Conservation (phyloP, 2,797 vertebrate genomes). For the Halcyon smyrnensis region DNA sequence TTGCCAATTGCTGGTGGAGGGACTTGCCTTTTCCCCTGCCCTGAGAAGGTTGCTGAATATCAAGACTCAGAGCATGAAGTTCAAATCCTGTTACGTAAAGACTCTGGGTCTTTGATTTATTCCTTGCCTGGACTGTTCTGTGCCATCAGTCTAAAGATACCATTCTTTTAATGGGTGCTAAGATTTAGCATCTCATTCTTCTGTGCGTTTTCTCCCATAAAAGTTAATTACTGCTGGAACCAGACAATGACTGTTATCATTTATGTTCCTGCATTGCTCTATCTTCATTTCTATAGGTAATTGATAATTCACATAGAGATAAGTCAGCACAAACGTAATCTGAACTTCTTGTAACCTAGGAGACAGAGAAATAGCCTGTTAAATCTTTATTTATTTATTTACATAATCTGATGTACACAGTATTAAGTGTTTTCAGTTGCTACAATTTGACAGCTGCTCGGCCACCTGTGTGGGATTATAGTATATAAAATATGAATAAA, state of each 20-base stretch:
- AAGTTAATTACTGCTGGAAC: neutral
- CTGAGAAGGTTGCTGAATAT: neutral
- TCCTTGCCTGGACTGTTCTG: neutral
- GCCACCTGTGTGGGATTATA: neutral
- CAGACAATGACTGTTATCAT: neutral
- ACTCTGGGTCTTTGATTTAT: neutral
- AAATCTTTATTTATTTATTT: neutral
- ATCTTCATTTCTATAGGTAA: neutral
- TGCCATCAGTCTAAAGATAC: neutral
- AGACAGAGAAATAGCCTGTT: neutral
- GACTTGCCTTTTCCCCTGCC: neutral
- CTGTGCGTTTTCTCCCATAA: neutral
- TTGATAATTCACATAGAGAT: neutral
- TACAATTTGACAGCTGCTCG: neutral
- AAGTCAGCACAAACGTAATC: neutral
- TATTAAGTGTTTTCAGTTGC: neutral
- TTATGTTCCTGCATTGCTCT: neutral
- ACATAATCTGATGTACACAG: neutral
- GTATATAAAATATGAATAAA: neutral
- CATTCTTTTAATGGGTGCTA: neutral
- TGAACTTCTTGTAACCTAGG: neutral
- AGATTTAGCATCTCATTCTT: neutral
- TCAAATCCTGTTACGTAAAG: neutral
- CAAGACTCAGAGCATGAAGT: neutral
- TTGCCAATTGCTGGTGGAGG: neutral